Evolutionary conservation across 2,888 invertebrate genomes (phyloP).

Genomic region (Operophtera brumata): DNA sequence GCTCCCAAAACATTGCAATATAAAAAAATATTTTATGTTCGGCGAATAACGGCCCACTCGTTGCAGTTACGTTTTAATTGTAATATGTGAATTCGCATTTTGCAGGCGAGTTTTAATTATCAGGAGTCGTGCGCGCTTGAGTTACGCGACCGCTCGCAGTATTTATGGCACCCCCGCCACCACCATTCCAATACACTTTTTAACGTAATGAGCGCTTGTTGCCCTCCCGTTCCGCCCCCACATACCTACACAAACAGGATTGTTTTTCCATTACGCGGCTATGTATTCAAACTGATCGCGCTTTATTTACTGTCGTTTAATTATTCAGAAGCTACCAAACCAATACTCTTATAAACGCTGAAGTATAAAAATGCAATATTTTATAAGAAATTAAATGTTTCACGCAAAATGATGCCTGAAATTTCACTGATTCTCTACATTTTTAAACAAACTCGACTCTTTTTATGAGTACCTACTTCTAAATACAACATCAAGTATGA

Average conservation of each 20-base stretch:
- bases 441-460: background rate
- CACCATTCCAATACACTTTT: slow-evolving; percentile 79
- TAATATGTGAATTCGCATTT: slow-evolving; percentile 78
- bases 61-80: slow-evolving; percentile 75
- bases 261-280: slow-evolving; percentile 42
- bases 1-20: slow-evolving; percentile 31
- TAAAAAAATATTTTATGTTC: slow-evolving; percentile 55
- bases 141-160: slow-evolving; percentile 80
- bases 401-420: background rate
- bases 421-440: background rate
- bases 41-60: slow-evolving; percentile 59
- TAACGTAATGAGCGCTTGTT: slow-evolving; percentile 76
- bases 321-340: background rate
- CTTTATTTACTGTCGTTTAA: slow-evolving; percentile 21
- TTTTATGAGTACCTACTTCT: background rate
- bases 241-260: slow-evolving; percentile 36
- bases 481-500: slow-evolving; percentile 3
- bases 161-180: slow-evolving; percentile 72
- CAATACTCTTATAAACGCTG: background rate
- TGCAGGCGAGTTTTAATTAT: slow-evolving; percentile 81
- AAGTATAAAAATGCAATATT: background rate
- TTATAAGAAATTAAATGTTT: background rate
- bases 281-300: slow-evolving; percentile 25
- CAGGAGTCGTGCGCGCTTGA: slow-evolving; percentile 76
- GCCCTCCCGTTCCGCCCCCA: slow-evolving; percentile 22